Evolutionary conservation across 2,888 invertebrate species (phyloP).

Genomic region (Drosophila melanosoma): DNA sequence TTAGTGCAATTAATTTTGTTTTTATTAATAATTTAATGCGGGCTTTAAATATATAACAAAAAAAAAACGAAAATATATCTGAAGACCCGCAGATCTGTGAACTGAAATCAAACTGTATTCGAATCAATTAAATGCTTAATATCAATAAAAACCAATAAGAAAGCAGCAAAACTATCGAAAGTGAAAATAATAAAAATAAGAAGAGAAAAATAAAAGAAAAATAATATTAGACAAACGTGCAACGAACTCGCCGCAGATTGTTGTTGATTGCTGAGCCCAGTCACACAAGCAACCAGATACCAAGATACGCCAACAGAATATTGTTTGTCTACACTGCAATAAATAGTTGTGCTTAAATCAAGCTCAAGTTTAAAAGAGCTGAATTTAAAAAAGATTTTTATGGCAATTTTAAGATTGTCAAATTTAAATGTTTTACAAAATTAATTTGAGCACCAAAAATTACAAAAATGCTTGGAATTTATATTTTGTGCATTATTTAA

Average conservation of each 20-base stretch:
- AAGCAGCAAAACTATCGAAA: constrained; percentile 44
- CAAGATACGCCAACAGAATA: constrained; percentile 21
- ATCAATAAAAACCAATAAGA: constrained; percentile 50
- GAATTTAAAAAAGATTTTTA: not conserved
- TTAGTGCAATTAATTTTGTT: constrained; percentile 37
- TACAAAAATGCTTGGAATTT: too few relatives aligned
- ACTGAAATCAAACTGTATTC: constrained; percentile 57
- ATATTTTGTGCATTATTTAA: too few relatives aligned
- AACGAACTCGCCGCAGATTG: constrained; percentile 67
- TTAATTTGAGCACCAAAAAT: not conserved
- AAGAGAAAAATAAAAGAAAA: constrained; percentile 22
- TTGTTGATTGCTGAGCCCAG: constrained; percentile 54
- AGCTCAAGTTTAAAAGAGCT: not conserved
- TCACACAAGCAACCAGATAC: constrained; percentile 44
- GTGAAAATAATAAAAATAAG: constrained; percentile 50
- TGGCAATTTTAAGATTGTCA: fast-evolving
- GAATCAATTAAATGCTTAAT: constrained; percentile 64
- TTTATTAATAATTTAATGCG: constrained; percentile 8
- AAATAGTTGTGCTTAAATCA: not conserved
- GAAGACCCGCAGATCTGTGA: constrained; percentile 15
- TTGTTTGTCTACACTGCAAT: not conserved
- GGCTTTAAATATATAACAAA: not conserved
- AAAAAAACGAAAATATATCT: not conserved
- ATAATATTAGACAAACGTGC: constrained; percentile 44
- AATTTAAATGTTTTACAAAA: not conserved